Evolutionary conservation across 2,113 vertebrate species (phyloP), one percentile per base, ranked within the genome.

Genomic region (Oryzias curvinotus): DNA sequence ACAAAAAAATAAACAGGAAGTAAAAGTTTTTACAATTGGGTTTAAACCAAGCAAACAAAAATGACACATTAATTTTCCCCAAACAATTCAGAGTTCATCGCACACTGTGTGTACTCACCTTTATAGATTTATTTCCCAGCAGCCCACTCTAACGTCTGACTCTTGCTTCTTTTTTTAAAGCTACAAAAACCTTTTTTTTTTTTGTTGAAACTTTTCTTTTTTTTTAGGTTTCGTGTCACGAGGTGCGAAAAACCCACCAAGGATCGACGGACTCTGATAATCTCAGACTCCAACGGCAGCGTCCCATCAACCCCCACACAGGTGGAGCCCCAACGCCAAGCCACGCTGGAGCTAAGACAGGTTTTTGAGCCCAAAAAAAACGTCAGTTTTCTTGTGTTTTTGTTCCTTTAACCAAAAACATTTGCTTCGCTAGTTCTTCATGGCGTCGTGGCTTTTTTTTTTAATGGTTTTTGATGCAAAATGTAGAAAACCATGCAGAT

Each of bases 141-240:
- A 28, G 26, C 26, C 26, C 26, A 4, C 26, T 28, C 61, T 51
- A 17, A 5, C 0, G 0, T 16, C 7, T 18, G 51, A 46, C 8
- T 59, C 42, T 3, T 26, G 4, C 0, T 2, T 30, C 7, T 21
- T 66, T 17, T 45, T 48, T 21, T 7, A 41, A 19, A 13, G 3
- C 21, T 15, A 18, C 62, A 54, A 18, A 57, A 60, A 26, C n/a
- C 46, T 2, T 28, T 28, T 28, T 46, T 4, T n/a, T n/a, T 2
- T n/a, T n/a, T n/a, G n/a, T n/a, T n/a, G n/a, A n/a, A 47, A 17
- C 45, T 46, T 46, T 52, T 62, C n/a, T 7, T 18, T 0, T 23
- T 14, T 2, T 17, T 42, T 73, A 99, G 97, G 80, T 99, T 99
- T 80, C 92, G 96, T 28, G 97, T 99, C 58, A 97, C 95, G 0